These are phyloP conservation scores for Sebastes diaconus DNA, from an alignment of 2,797 vertebrate genomes.

Conservation along the genomic window DNA sequence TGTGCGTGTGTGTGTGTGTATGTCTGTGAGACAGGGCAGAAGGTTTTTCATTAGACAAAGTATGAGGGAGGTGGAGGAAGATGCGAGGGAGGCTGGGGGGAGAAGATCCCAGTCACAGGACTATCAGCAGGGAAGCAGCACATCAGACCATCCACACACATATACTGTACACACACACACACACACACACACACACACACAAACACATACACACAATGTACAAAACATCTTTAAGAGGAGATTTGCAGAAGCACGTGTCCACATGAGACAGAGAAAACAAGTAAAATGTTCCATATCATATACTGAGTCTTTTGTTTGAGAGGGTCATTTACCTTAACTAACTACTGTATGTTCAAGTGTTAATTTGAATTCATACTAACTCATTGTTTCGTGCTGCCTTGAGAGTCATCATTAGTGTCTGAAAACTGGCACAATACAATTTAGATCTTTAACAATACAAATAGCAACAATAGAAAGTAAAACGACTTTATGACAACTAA, in stretches of 20 bases:
- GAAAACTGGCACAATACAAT: background rate
- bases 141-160: conserved; percentile 20
- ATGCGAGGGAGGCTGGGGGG: conserved; percentile 50
- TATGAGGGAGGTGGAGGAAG: conserved; percentile 50
- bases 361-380: background rate
- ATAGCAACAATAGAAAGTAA: background rate
- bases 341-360: background rate
- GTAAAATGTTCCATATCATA: background rate
- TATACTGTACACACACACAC: conserved; percentile 3
- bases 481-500: background rate
- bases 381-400: background rate
- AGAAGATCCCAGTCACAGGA: conserved; percentile 68
- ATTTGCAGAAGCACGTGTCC: background rate
- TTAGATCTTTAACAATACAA: background rate
- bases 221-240: background rate
- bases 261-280: conserved; percentile 1
- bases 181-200: background rate
- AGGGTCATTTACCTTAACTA: conserved; percentile 1
- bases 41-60: conserved; percentile 71
- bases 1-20: background rate
- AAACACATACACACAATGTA: background rate
- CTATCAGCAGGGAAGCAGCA: conserved; percentile 67
- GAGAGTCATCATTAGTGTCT: conserved; percentile 8
- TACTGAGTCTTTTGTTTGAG: background rate
- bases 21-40: conserved; percentile 27